Percentiles rank a stretch among this genome's conserved stretches.
These are phyloP conservation scores for Zosterops japonicus DNA, from an alignment of 2,113 vertebrate species.

Conservation along the genomic window DNA sequence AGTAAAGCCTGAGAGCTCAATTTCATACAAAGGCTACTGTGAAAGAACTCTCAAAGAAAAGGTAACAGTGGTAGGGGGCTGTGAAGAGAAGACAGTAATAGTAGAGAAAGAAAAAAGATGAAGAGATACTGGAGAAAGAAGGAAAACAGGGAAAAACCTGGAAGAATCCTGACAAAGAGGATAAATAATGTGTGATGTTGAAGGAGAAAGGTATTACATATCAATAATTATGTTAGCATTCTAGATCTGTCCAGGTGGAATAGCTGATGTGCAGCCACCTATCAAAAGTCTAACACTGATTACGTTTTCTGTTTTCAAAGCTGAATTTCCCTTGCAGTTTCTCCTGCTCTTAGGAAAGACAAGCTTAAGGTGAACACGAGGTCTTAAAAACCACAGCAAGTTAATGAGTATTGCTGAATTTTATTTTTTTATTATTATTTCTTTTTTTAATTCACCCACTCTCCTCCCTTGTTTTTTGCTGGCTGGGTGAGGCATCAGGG, in stretches of 20 bases:
- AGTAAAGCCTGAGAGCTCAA: neutral
- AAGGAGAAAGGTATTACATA: neutral
- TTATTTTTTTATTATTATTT: too few species aligned
- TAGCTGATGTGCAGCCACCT: neutral
- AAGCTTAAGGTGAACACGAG: neutral
- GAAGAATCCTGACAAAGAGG: neutral
- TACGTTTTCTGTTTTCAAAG: neutral
- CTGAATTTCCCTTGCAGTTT: neutral
- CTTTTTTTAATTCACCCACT: neutral
- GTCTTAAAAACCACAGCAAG: neutral
- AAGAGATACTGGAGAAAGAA: neutral
- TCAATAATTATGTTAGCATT: neutral
- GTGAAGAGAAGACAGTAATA: neutral
- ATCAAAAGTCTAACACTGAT: neutral
- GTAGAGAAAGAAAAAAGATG: neutral
- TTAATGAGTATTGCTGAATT: neutral
- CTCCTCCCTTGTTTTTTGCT: accelerated
- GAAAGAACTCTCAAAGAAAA: neutral
- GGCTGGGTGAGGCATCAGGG: neutral
- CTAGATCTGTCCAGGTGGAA: neutral
- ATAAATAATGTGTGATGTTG: neutral
- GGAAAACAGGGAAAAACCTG: neutral
- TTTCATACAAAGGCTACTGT: neutral
- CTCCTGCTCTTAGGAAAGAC: neutral
- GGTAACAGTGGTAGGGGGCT: neutral